Base-by-base conservation (phyloP, 2,113 vertebrate species). In the Aphyosemion australe region DNA sequence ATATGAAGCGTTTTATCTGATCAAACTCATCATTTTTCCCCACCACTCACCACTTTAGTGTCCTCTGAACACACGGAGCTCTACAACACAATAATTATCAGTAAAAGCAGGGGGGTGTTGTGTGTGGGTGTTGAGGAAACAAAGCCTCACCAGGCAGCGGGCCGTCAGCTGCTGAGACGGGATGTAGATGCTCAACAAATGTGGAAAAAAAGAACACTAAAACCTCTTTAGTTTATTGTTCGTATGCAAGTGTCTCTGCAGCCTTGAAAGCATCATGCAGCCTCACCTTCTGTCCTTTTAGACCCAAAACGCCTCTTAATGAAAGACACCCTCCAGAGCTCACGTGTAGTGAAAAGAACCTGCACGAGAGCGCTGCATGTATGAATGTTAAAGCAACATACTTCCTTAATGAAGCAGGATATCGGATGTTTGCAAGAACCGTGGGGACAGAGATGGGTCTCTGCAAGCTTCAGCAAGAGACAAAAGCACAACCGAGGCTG, bases 341-440 rank as follows among this genome's bases (percentile, higher is more conserved):
- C 18, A 8, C 49, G 37, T 58, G 13, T 72, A 69, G 71, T 69
- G 67, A 78, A 76, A 46, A 52, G 50, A 52, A 43, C 57, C 57
- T 51, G 69, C 59, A 49, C 32, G 26, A 18, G 16, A 61, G 43
- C 47, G 56, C 64, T 56, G 60, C 21, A 53, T 52, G 62, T 10
- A 14, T 60, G 71, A 67, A 52, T 67, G n/a, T 16, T 59, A 57
- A 81, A 61, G 59, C 34, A 51, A 42, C 48, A 69, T 34, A 52
- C 55, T 60, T 72, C 52, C 56, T 62, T 46, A 46, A 60, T 69
- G 57, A 78, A 74, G 31, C 41, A 15, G 26, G 5, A 26, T 26
- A 26, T 4, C 26, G 5, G 19, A 18, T 43, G 34, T 65, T 31
- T 32, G 42, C 46, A 10, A 49, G 20, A 34, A 51, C 56, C 31